Evolutionary conservation across 2,797 vertebrate species (phyloP).

Genomic region (Coracias cyanogaster): DNA sequence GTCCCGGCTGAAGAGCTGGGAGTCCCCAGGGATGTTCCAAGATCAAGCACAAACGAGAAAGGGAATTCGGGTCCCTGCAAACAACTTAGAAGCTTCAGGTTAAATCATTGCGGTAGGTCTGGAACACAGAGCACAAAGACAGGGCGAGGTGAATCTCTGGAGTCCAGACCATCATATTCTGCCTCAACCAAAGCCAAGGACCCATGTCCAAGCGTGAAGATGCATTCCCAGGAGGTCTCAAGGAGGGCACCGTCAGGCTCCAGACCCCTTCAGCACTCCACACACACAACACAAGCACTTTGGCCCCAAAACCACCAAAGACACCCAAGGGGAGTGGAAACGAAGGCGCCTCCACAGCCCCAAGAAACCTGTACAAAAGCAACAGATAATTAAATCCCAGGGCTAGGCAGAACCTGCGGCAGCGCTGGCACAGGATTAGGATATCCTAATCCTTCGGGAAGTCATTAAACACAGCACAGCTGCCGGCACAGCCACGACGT

Average conservation of each 20-base stretch:
- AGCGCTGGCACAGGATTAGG: background rate
- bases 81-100: background rate
- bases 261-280: background rate
- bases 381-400: constrained; percentile 17
- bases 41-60: background rate
- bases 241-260: background rate
- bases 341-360: background rate
- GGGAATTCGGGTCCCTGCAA: background rate
- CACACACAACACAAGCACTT: background rate
- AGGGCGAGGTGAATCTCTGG: background rate
- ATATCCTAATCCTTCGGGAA: constrained; percentile 13
- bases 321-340: background rate
- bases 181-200: background rate
- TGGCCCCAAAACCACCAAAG: background rate
- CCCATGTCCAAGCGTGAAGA: accelerated
- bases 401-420: background rate
- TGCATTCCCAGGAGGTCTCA: background rate
- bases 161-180: background rate
- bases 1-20: background rate
- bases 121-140: background rate
- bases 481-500: accelerated
- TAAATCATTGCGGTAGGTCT: background rate
- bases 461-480: constrained; percentile 1
- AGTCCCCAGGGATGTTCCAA: background rate
- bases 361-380: background rate